A percentile compares a stretch with the other conserved stretches of the same genome.
These are phyloP conservation scores for Montipora capitata DNA, from an alignment of 92 coral and sea anemone species.

Conservation along the genomic window DNA sequence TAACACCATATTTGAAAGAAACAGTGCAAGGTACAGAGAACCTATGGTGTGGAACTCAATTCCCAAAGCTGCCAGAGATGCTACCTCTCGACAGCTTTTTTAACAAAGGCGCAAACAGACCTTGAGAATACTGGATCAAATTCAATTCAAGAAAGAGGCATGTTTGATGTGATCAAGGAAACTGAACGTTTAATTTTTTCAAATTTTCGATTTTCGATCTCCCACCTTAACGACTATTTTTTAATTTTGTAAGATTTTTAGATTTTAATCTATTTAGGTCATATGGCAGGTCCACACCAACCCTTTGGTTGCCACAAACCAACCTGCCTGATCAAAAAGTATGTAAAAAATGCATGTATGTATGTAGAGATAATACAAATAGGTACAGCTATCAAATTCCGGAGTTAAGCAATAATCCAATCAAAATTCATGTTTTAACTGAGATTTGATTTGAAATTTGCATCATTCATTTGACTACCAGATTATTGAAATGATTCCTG, in stretches of 20 bases:
- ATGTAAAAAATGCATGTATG: too few species aligned
- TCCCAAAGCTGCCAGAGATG: constrained; percentile 20
- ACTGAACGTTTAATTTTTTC: not conserved
- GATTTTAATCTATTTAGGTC: too few species aligned
- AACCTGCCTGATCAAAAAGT: constrained; percentile 19
- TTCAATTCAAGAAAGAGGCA: constrained; percentile 29
- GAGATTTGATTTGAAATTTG: too few species aligned
- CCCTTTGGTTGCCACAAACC: constrained; percentile 2
- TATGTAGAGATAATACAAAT: too few species aligned
- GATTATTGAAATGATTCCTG: too few species aligned
- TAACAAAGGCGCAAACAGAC: constrained; percentile 16
- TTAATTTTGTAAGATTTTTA: too few species aligned
- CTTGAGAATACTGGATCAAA: constrained; percentile 5
- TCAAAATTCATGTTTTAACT: too few species aligned
- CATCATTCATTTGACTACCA: too few species aligned
- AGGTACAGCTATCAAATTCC: too few species aligned
- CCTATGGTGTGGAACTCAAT: constrained; percentile 37
- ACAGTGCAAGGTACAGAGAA: constrained; percentile 24
- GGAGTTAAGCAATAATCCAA: too few species aligned
- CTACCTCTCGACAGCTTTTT: constrained; percentile 30
- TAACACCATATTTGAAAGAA: constrained; percentile 12
- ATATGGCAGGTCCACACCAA: constrained; percentile 26
- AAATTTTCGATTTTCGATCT: not conserved
- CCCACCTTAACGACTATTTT: too few species aligned
- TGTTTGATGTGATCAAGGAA: constrained; percentile 8